Percentiles rank a stretch among this genome's conserved stretches.
phyloP scores from a whole-genome alignment of 2,888 invertebrate species.

The Aspidiotus rigidus region DNA sequence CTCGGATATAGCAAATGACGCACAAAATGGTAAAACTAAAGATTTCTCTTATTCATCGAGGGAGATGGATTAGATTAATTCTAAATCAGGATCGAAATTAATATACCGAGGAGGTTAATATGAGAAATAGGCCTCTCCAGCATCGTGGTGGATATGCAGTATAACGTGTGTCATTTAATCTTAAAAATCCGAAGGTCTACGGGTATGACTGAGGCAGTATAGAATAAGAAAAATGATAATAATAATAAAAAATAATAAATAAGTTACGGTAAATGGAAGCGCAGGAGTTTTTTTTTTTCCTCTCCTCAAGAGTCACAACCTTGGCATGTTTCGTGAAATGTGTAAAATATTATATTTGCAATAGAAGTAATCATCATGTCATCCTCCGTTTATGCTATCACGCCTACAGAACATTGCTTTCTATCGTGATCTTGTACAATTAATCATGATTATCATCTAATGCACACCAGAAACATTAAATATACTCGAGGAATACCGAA shows the following conservation, averaged over 20 bases:
- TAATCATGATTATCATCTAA: conserved; percentile 34
- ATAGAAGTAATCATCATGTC: conserved; percentile 33
- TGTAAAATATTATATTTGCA: conserved; percentile 34
- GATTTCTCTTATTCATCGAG: too few relatives aligned
- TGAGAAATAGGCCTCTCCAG: too few relatives aligned
- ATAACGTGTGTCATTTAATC: conserved; percentile 3
- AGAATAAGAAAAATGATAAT: neutral
- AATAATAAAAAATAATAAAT: conserved; percentile 3
- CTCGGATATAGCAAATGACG: too few relatives aligned
- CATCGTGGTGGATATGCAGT: neutral
- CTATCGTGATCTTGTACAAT: conserved; percentile 33
- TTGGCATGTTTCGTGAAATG: conserved; percentile 33
- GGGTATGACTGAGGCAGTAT: neutral
- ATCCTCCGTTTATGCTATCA: conserved; percentile 33
- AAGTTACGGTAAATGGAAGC: conserved; percentile 13
- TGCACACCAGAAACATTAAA: conserved; percentile 13
- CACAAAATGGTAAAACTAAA: too few relatives aligned
- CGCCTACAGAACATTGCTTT: conserved; percentile 31
- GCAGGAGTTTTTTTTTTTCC: conserved; percentile 20
- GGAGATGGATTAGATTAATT: too few relatives aligned
- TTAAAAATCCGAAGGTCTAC: conserved; percentile 27
- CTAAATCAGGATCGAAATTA: too few relatives aligned
- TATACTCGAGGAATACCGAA: conserved; percentile 15
- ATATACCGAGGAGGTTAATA: too few relatives aligned
- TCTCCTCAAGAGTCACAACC: conserved; percentile 19